Evolutionary conservation across 2,797 vertebrate genomes (phyloP).

Genomic region (Hypotaenidia okinawae): DNA sequence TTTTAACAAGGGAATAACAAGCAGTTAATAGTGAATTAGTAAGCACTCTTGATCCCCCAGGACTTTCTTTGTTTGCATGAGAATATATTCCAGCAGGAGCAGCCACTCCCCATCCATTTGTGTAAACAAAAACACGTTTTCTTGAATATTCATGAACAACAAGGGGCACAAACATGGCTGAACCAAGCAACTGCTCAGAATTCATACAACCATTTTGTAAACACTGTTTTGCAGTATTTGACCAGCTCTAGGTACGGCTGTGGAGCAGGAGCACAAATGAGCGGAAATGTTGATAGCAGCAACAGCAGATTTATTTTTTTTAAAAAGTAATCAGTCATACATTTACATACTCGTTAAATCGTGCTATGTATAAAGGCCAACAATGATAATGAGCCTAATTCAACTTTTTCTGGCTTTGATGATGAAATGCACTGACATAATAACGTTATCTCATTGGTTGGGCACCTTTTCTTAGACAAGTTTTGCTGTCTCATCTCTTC

Average conservation of each 20-base stretch:
- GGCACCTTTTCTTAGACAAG: neutral
- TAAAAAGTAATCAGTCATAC: neutral
- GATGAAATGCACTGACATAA: neutral
- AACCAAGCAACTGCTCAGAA: constrained; percentile 58
- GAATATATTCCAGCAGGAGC: constrained; percentile 17
- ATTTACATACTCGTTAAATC: neutral
- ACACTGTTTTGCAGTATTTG: constrained; percentile 12
- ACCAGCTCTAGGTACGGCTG: constrained; percentile 29
- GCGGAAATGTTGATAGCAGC: neutral
- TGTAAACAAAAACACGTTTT: constrained; percentile 49
- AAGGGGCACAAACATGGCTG: constrained; percentile 2
- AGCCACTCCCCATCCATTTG: constrained; percentile 49
- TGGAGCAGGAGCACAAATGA: neutral
- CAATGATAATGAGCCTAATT: neutral
- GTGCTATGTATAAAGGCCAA: neutral
- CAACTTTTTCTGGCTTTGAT: neutral
- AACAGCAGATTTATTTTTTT: neutral
- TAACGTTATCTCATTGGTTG: neutral
- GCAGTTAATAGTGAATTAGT: neutral
- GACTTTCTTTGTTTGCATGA: constrained; percentile 35
- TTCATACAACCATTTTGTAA: neutral
- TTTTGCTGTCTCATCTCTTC: neutral
- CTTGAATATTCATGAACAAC: constrained; percentile 65
- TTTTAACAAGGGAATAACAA: neutral
- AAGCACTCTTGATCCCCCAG: neutral